Evolutionary conservation across 2,888 invertebrate genomes (phyloP), one percentile per base, ranked within the genome.

Genomic region (Spilarctia lutea): DNA sequence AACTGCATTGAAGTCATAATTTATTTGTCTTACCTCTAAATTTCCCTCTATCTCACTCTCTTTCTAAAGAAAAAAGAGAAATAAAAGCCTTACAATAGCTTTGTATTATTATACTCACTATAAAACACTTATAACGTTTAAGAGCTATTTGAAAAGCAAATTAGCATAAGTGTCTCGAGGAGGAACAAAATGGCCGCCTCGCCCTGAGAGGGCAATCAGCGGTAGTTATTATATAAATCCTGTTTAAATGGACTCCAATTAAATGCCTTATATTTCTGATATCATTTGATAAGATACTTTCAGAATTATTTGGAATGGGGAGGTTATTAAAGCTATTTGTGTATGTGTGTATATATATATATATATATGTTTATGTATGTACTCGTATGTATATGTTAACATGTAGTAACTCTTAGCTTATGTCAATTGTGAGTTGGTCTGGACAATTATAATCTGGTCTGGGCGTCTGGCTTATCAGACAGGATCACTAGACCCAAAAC

Each of bases 101-200:
- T 75, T 72, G 65, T 75, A 52, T 65, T 73, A 76, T 77, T 79
- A 76, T 72, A 45, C 65, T 63, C 67, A 63, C 45, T 70, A 72
- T 79, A 81, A 73, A 76, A 79, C 74, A 79, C 75, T 79, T 74
- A 71, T 87, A 88, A 89, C 88, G 85, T 86, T 88, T 86, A 87
- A 86, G 88, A 86, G 85, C 84, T 85, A 83, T 88, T 87, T 86
- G 86, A 86, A 85, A 83, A 82, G 78, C 81, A 85, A 87, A 91
- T 91, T 90, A 88, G 86, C 89, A 90, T 90, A 88, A 91, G 86
- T 83, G 84, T 85, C 82, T 81, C 79, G 39, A 77, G 52, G 85
- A 83, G 85, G 73, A 82, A 81, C 85, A 86, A 86, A 84, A 86
- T 85, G 87, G 85, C 85, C 75, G 18, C 66, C 69, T 65, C 75